Evolutionary conservation across 2,797 vertebrate genomes (phyloP).

Genomic region (Hemibagrus guttatus): DNA sequence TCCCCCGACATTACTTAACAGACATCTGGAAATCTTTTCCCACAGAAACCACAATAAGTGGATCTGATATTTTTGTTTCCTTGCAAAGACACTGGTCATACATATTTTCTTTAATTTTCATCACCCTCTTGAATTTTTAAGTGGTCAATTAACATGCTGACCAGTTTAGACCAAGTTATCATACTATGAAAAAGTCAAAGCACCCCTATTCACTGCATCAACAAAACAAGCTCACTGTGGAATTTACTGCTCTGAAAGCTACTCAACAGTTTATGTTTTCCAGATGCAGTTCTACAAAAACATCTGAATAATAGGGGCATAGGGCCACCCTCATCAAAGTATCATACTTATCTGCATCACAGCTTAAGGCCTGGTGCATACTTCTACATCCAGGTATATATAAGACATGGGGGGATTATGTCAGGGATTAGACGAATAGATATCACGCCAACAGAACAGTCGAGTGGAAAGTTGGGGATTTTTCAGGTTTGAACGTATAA

Average conservation of each 20-base stretch:
- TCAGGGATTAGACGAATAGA: not conserved
- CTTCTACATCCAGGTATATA: not conserved
- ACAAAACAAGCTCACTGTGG: not conserved
- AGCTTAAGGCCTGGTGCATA: not conserved
- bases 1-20: not conserved
- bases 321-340: not conserved
- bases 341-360: not conserved
- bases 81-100: not conserved
- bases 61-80: not conserved
- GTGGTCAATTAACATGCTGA: not conserved
- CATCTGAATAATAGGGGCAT: not conserved
- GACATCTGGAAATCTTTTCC: not conserved
- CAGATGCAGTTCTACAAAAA: not conserved
- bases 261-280: not conserved
- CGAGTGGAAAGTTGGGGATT: too few species aligned
- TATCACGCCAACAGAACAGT: too few species aligned
- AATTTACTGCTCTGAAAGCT: not conserved
- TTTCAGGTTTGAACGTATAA: not conserved
- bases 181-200: not conserved
- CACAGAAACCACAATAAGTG: not conserved
- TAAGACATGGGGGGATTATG: not conserved
- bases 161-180: not conserved
- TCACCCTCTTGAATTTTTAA: not conserved
- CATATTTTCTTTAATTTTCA: not conserved
- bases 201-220: not conserved